phyloP scores from a whole-genome alignment of 2,888 invertebrate genomes.

The Leptinotarsa rubiginosa region DNA sequence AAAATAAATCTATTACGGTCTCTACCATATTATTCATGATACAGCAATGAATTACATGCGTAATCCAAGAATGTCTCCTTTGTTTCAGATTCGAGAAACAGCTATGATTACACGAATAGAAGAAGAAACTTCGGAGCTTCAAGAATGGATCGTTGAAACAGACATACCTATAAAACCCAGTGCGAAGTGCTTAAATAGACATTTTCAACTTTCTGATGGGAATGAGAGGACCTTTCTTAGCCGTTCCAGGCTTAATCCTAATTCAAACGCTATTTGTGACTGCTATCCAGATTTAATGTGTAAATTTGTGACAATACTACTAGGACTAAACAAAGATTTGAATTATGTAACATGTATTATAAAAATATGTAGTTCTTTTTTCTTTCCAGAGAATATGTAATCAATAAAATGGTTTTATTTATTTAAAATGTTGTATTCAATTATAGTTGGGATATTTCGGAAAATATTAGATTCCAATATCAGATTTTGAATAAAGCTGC shows the following conservation, averaged over 20 bases:
- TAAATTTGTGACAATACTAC: conserved; percentile 60
- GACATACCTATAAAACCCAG: conserved; percentile 23
- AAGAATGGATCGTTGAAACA: conserved; percentile 30
- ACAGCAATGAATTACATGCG: neutral
- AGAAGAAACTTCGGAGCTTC: conserved; percentile 21
- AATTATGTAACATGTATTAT: conserved; percentile 48
- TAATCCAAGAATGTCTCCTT: conserved; percentile 9
- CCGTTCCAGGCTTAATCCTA: conserved; percentile 40
- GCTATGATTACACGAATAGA: conserved; percentile 11
- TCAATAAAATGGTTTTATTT: conserved; percentile 59
- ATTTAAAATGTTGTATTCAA: conserved; percentile 45
- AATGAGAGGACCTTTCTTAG: conserved; percentile 33
- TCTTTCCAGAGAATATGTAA: conserved; percentile 51
- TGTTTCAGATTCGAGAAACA: conserved; percentile 39
- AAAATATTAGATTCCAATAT: too few relatives aligned
- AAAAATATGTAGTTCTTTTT: conserved; percentile 49
- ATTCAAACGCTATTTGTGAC: conserved; percentile 52
- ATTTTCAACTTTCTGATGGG: conserved; percentile 31
- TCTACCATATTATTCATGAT: too few relatives aligned
- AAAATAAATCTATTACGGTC: too few relatives aligned
- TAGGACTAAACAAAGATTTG: conserved; percentile 50
- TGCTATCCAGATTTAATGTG: conserved; percentile 55
- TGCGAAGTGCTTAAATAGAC: conserved; percentile 30
- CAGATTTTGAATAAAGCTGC: too few relatives aligned
- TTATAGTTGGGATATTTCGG: neutral